phyloP scores from a whole-genome alignment of 1,140 invertebrate genomes.

The Drosophila equinoxialis region DNA sequence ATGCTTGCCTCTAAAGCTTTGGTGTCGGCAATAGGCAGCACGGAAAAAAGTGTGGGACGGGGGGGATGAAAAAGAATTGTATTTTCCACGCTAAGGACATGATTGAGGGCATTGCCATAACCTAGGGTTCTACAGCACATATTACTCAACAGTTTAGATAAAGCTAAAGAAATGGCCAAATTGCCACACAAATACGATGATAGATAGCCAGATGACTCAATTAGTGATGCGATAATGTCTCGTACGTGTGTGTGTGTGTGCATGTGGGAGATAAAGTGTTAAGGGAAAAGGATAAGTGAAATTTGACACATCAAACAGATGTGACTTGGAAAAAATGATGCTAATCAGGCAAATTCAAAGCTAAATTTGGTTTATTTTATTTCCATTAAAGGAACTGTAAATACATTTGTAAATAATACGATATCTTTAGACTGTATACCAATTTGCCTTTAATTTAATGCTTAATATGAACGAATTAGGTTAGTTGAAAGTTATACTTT shows the following conservation, averaged over 20 bases:
- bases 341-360: background rate
- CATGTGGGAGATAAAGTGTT: conserved; percentile 1
- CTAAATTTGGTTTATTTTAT: background rate
- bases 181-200: conserved; percentile 55
- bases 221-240: conserved; percentile 63
- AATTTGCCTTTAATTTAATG: no score
- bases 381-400: background rate
- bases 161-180: conserved; percentile 32
- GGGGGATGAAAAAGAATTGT: conserved; percentile 26
- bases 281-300: conserved; percentile 1
- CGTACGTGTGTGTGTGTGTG: background rate
- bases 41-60: background rate
- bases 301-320: conserved; percentile 10
- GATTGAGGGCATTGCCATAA: conserved; percentile 67
- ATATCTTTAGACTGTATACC: no score
- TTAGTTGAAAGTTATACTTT: no score
- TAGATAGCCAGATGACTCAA: conserved; percentile 72
- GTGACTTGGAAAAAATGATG: conserved; percentile 2
- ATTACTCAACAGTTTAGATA: conserved; percentile 48
- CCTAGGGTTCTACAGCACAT: conserved; percentile 50
- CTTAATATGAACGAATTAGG: no score
- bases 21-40: conserved; percentile 8
- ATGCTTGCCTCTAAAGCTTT: conserved; percentile 50
- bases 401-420: background rate
- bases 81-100: conserved; percentile 28